phyloP scores from a whole-genome alignment of 1,140 invertebrate species.

The Lepidostoma basale region DNA sequence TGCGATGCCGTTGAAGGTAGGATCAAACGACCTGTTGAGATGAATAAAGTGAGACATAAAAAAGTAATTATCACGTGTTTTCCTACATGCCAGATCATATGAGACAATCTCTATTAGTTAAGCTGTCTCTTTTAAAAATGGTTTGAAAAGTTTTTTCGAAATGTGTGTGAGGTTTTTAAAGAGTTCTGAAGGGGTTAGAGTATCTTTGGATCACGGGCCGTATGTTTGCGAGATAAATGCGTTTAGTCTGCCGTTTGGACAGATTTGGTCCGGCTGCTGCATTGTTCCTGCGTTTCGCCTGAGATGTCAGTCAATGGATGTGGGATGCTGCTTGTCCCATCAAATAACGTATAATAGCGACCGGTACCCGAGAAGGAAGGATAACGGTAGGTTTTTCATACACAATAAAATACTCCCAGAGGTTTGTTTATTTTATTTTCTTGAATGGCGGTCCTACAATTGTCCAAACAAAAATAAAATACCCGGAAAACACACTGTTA shows the following conservation, averaged over 20 bases:
- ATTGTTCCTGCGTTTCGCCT: slow-evolving; percentile 23
- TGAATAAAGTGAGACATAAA: too few species aligned
- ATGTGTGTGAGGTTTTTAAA: too few species aligned
- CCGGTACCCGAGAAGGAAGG: not conserved
- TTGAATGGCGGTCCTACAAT: too few species aligned
- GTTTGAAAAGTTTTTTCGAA: too few species aligned
- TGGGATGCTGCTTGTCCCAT: not conserved
- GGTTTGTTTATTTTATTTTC: too few species aligned
- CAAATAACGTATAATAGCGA: not conserved
- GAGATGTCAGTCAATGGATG: slow-evolving; percentile 28
- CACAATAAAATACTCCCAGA: slow-evolving; percentile 2
- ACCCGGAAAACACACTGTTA: not conserved
- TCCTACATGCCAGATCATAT: too few species aligned
- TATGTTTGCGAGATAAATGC: slow-evolving; percentile 22
- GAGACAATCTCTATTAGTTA: too few species aligned
- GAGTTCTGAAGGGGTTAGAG: too few species aligned
- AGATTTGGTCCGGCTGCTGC: slow-evolving; percentile 37
- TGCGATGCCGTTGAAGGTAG: too few species aligned
- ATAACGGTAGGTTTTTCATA: not conserved
- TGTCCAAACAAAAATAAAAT: not conserved
- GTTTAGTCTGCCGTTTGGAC: slow-evolving; percentile 20
- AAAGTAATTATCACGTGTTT: too few species aligned
- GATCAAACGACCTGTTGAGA: too few species aligned
- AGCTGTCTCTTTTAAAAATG: too few species aligned
- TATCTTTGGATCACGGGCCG: slow-evolving; percentile 3